Evolutionary conservation across 2,888 invertebrate species (phyloP).

Genomic region (Endomychus coccineus): DNA sequence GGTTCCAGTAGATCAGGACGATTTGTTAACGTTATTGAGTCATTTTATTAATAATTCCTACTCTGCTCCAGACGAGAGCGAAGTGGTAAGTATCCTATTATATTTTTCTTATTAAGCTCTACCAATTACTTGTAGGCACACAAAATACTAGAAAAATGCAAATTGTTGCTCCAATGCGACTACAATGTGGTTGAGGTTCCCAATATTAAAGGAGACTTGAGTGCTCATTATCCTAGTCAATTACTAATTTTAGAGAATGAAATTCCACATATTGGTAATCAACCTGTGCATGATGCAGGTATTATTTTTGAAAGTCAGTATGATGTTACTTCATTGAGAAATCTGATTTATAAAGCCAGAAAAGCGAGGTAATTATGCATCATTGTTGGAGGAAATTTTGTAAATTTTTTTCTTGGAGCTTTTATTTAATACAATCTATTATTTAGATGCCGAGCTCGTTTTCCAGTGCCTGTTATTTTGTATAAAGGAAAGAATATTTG

Average conservation of each 20-base stretch:
- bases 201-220: conserved; percentile 59
- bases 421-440: conserved; percentile 2
- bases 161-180: conserved; percentile 58
- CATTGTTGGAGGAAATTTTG: background rate
- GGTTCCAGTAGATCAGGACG: too few relatives aligned
- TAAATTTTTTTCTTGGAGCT: background rate
- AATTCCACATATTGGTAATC: conserved; percentile 29
- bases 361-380: conserved; percentile 48
- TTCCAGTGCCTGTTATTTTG: conserved; percentile 69
- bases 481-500: conserved; percentile 66
- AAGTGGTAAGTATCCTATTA: too few relatives aligned
- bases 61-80: too few relatives aligned
- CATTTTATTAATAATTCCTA: too few relatives aligned
- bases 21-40: too few relatives aligned
- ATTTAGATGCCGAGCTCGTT: conserved; percentile 61
- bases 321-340: conserved; percentile 51
- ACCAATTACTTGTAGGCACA: too few relatives aligned
- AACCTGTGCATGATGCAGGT: conserved; percentile 13
- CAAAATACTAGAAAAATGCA: conserved; percentile 58
- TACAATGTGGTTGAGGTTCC: conserved; percentile 58
- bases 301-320: conserved; percentile 5
- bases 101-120: too few relatives aligned
- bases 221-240: conserved; percentile 64
- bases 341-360: conserved; percentile 58
- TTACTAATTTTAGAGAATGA: conserved; percentile 59